Evolutionary conservation across 2,113 vertebrate genomes (phyloP).

Genomic region (Hemicordylus capensis): DNA sequence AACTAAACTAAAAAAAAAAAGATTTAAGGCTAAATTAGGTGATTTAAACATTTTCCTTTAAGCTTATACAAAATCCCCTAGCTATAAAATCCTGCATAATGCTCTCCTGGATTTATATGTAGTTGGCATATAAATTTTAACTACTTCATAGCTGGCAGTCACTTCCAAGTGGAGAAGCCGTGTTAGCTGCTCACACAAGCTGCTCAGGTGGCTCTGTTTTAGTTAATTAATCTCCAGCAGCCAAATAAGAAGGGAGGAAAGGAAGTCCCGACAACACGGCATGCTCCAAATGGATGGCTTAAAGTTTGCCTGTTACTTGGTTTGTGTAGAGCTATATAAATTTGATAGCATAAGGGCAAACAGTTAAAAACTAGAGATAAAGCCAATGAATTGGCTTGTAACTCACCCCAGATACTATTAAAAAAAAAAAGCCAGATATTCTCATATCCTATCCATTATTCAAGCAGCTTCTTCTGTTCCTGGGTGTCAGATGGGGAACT

Average conservation of each 20-base stretch:
- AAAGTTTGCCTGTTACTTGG: constrained; percentile 65
- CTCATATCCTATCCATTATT: constrained; percentile 86
- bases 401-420: constrained; percentile 85
- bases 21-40: constrained; percentile 85
- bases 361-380: constrained; percentile 87
- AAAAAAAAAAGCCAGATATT: constrained; percentile 77
- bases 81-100: constrained; percentile 86
- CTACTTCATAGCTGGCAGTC: constrained; percentile 68
- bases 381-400: constrained; percentile 82
- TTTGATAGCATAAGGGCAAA: constrained; percentile 80
- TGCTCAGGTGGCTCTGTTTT: constrained; percentile 70
- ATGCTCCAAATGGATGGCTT: constrained; percentile 52
- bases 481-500: constrained; percentile 89
- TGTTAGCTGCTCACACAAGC: background rate
- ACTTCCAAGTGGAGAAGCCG: constrained; percentile 25
- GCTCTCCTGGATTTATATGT: constrained; percentile 83
- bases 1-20: constrained; percentile 71
- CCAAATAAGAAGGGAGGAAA: constrained; percentile 35
- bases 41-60: constrained; percentile 86
- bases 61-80: constrained; percentile 86
- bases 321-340: constrained; percentile 73
- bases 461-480: constrained; percentile 85
- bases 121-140: constrained; percentile 84
- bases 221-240: constrained; percentile 64
- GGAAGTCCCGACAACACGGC: constrained; percentile 5